Base-by-base conservation (phyloP, 2,888 invertebrate genomes). In the Malthinus flaveolus region DNA sequence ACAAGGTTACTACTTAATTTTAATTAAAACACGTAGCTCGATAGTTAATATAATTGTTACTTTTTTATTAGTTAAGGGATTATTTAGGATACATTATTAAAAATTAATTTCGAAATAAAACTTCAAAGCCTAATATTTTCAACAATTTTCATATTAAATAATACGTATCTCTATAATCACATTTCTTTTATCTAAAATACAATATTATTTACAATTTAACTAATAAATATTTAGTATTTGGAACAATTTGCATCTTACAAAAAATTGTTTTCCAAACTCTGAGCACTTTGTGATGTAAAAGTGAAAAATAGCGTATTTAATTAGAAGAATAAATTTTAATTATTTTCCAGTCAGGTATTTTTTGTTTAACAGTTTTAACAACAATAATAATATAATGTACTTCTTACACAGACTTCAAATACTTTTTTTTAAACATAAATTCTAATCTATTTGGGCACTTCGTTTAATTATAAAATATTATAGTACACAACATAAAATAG, bases 131-230 rank as follows among this genome's bases (percentile, higher is more conserved):
- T 13, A 23, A 23, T 11, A 42, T 42, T 42, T 42, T 42, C 23
- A 42, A 42, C 39, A 42, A 42, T 42, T 32, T 47, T 33, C 32
- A 45, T 13, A 13, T 34, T 49, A 55, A 39, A 39, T 33, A 34
- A 44, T 51, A 13, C 46, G 31, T 49, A 55, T 45, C 44, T 35
- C 55, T 55, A 55, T 44, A 15, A 56, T 56, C 56, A 56, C 56
- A 56, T 49, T 56, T 35, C 33, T 55, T 23, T 49, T 56, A 49
- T 49, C 49, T 56, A 56, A 56, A 45, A 45, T 49, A 49, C 12
- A 36, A 49, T 49, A 34, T 44, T 56, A 54, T 54, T 37, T 49
- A 56, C 45, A 56, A 34, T 55, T 49, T 44, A 36, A 23, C 45
- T 52, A 46, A 31, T 36, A 36, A 51, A 23, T 34, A 13, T 39